Evolutionary conservation across 2,797 vertebrate species (phyloP).

Genomic region (Lepilemur ruficaudatus): DNA sequence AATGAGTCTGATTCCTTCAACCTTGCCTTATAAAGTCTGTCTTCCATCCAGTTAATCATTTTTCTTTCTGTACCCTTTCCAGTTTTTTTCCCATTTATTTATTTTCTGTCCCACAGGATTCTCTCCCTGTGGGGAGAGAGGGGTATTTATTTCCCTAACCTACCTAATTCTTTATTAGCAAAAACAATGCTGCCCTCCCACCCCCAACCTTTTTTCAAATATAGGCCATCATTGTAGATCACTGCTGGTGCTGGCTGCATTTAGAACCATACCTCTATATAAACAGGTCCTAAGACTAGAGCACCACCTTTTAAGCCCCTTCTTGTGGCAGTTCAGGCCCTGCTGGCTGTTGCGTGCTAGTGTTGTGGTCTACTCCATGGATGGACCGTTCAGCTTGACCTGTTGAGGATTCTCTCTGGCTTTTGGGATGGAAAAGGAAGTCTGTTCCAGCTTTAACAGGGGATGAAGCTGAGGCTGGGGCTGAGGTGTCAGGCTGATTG

Average conservation of each 20-base stretch:
- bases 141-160: not conserved
- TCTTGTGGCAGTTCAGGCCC: not conserved
- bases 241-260: not conserved
- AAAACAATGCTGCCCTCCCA: not conserved
- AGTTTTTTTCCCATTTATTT: not conserved
- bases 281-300: not conserved
- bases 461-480: not conserved
- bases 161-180: constrained; percentile 11
- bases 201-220: not conserved
- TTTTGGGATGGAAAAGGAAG: not conserved
- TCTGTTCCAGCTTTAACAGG: not conserved
- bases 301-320: not conserved
- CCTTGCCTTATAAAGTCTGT: constrained; percentile 6
- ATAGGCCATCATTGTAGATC: not conserved
- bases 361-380: not conserved
- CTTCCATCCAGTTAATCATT: not conserved
- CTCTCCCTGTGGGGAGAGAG: not conserved
- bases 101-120: not conserved
- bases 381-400: not conserved
- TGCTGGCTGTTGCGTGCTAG: not conserved
- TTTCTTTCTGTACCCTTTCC: not conserved
- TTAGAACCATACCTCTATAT: not conserved
- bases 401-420: not conserved
- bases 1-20: not conserved
- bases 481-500: no score